Evolutionary conservation across 2,888 invertebrate species (phyloP), one percentile per base, ranked within the genome.

Genomic region (Pandemis corylana): DNA sequence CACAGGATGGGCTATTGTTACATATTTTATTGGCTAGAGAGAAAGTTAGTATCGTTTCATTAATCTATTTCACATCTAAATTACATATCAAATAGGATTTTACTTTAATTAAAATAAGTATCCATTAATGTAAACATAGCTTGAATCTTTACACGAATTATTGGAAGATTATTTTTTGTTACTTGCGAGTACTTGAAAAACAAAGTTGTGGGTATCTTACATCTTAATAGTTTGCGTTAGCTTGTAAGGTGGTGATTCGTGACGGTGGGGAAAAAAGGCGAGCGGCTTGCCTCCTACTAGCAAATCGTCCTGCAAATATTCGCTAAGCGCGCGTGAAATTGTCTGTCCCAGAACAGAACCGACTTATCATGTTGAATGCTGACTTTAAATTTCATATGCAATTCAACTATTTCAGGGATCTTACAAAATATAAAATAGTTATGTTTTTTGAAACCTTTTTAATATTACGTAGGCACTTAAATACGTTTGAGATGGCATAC

Each of bases 301-400:
- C 88, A 90, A 92, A 91, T 92, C 88, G 90, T 82, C 90, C 84
- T 88, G 90, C 89, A 91, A 92, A 92, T 88, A 91, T 91, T 89
- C 88, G 87, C 84, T 88, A 90, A 91, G 90, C 89, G 88, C 87
- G 88, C 90, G 91, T 91, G 88, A 92, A 91, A 91, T 91, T 90
- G 89, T 90, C 88, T 89, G 86, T 85, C 87, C 81, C 64, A 7
- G 59, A 46, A 28, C 65, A 64, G 63, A n/a, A 51, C 6, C 6
- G 49, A n/a, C 49, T 51, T n/a, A n/a, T 51, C n/a, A 6, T 51
- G n/a, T n/a, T 51, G 49, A 12, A 51, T n/a, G 5, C 5, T 51
- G n/a, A 51, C n/a, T 5, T 51, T n/a, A 51, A n/a, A 51, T 51
- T 51, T 51, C 2, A n/a, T 51, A 44, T 44, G 44, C 9, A 44